phyloP scores from a whole-genome alignment of 2,888 invertebrate genomes.

The Drosophila percnosoma region DNA sequence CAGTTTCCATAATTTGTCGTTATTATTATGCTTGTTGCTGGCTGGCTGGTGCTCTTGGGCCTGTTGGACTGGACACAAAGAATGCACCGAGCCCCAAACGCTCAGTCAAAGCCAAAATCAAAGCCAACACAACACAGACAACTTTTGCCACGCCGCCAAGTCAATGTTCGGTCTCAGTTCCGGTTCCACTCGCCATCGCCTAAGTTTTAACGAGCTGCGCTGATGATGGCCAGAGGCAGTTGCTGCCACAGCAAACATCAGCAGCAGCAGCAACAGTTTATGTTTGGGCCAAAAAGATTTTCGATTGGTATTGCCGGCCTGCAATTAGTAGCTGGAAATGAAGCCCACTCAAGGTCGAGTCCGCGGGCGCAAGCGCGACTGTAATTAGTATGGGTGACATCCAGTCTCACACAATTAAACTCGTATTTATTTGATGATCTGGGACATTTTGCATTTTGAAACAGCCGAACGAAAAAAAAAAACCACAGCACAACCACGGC shows the following conservation, averaged over 20 bases:
- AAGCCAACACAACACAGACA: constrained; percentile 20
- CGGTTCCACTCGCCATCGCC: constrained; percentile 31
- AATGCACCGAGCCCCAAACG: constrained; percentile 2
- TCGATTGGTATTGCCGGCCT: constrained; percentile 47
- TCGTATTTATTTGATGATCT: constrained; percentile 77
- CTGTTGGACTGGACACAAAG: background rate
- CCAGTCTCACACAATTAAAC: constrained; percentile 69
- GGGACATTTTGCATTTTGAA: constrained; percentile 74
- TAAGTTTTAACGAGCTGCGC: constrained; percentile 64
- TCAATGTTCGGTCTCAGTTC: constrained; percentile 9
- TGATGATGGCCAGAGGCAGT: constrained; percentile 67
- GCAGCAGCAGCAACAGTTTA: constrained; percentile 33
- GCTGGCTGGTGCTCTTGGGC: constrained; percentile 13
- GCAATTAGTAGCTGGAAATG: constrained; percentile 55
- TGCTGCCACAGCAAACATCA: background rate
- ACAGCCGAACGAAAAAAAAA: constrained; percentile 80
- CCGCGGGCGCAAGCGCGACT: constrained; percentile 4
- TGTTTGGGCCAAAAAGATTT: constrained; percentile 49
- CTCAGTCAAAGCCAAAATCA: constrained; percentile 13
- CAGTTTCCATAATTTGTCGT: constrained; percentile 42
- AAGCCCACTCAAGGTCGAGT: constrained; percentile 38
- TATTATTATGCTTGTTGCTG: background rate
- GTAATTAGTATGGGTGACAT: constrained; percentile 43
- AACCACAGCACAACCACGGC: no score
- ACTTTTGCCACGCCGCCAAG: constrained; percentile 1